Evolutionary conservation across 1,140 invertebrate genomes (phyloP).

Genomic region (Drosophila elegans): DNA sequence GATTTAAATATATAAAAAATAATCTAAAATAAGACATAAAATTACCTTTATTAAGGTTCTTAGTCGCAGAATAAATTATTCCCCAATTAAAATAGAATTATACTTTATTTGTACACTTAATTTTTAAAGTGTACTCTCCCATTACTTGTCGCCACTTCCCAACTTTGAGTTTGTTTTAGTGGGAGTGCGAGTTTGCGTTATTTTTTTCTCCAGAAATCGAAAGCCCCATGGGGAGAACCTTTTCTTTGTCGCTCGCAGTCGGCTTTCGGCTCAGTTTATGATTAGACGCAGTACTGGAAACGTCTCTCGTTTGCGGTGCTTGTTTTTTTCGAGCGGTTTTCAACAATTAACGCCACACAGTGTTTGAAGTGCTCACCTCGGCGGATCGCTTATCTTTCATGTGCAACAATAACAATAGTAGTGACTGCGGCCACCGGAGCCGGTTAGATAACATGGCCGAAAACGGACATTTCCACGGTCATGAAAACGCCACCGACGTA

Average conservation of each 20-base stretch:
- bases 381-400: constrained; percentile 42
- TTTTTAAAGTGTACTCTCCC: constrained; percentile 7
- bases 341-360: constrained; percentile 16
- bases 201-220: constrained; percentile 69
- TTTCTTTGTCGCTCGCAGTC: constrained; percentile 12
- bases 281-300: constrained; percentile 59
- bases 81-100: too few species aligned
- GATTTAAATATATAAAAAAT: too few species aligned
- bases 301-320: constrained; percentile 22
- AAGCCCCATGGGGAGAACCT: constrained; percentile 49
- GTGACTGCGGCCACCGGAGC: constrained; percentile 6
- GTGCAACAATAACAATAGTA: constrained; percentile 72
- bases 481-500: constrained; percentile 32
- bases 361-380: constrained; percentile 35
- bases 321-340: constrained; percentile 11
- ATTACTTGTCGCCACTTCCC: not conserved
- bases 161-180: constrained; percentile 24
- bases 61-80: too few species aligned
- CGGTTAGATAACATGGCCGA: constrained; percentile 55
- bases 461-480: constrained; percentile 54
- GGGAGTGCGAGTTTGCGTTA: constrained; percentile 14
- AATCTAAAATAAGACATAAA: too few species aligned
- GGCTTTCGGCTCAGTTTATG: constrained; percentile 53
- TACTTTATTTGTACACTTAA: too few species aligned
- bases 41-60: too few species aligned